Base-by-base conservation (phyloP, 2,113 vertebrate species). In the Addax nasomaculatus region DNA sequence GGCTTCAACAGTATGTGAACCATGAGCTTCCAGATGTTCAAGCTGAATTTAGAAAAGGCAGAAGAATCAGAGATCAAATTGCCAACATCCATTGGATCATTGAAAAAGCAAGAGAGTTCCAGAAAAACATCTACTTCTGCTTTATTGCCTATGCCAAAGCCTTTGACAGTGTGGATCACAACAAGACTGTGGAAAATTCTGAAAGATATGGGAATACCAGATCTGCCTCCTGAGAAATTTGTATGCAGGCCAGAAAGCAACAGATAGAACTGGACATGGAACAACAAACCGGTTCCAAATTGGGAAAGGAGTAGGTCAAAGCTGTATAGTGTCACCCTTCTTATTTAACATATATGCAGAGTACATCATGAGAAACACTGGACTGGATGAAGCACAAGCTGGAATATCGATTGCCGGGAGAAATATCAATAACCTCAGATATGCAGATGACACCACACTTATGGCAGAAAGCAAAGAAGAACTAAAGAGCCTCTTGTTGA, bases 321-420 rank as follows among this genome's bases (percentile, higher is more conserved):
- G 19, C 64, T 36, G n/a, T 70, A 70, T 70, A 36, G 11, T 70
- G 64, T 70, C 64, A 70, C 16, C n/a, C 5, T 70, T n/a, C 17
- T 36, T 36, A 70, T 36, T 70, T 36, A 36, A 70, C 9, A 36
- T 70, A 36, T 11, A 36, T 70, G n/a, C 64, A 70, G 64, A 36
- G 64, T 70, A 70, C n/a, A 36, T 70, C 64, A 70, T 70, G 19
- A 70, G 64, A 36, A 36, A 70, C 4, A 1, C 19, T 36, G 64
- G 9, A n/a, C 19, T 36, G 9, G 64, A 36, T 11, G 64, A 36
- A 70, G n/a, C n/a, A 70, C 19, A 36, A 70, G 5, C n/a, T 70
- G 19, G 9, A 70, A 70, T 36, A 10, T 12, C 0, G 19, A 39
- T 36, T 36, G n/a, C n/a, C 0, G 0, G 19, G n/a, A 36, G n/a